A percentile compares a stretch with the other conserved stretches of the same genome.
phyloP scores from a whole-genome alignment of 1,140 invertebrate species.

The Scylla paramamosain region DNA sequence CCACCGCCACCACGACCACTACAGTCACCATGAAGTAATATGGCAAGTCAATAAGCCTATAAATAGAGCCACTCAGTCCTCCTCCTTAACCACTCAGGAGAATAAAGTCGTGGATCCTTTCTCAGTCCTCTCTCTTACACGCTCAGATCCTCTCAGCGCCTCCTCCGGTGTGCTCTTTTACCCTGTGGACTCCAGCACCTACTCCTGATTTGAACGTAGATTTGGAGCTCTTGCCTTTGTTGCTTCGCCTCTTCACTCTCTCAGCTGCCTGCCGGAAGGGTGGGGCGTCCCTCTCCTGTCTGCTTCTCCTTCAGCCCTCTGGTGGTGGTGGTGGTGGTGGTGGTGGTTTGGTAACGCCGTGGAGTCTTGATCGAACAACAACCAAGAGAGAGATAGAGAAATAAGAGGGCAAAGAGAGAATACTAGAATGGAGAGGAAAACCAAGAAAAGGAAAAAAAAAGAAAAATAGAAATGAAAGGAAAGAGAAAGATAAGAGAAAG shows the following conservation, averaged over 20 bases:
- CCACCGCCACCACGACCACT: too few relatives aligned
- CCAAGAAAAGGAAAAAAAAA: too few relatives aligned
- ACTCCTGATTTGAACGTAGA: not conserved
- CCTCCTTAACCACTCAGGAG: not conserved
- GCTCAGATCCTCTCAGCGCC: too few relatives aligned
- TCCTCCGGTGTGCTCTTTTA: not conserved
- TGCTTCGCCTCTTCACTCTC: not conserved
- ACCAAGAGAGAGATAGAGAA: too few relatives aligned
- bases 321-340: too few relatives aligned
- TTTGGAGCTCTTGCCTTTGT: not conserved
- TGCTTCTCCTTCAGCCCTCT: not conserved
- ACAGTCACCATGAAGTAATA: too few relatives aligned
- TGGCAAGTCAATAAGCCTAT: not conserved
- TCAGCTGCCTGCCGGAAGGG: not conserved
- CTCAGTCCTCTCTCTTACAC: not conserved
- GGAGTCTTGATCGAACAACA: too few relatives aligned
- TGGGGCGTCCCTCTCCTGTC: not conserved
- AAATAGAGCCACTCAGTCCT: not conserved
- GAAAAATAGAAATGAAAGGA: too few relatives aligned
- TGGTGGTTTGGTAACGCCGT: not conserved
- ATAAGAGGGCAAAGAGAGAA: too few relatives aligned
- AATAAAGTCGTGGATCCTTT: not conserved
- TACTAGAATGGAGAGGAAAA: too few relatives aligned
- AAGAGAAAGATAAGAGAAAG: too few relatives aligned
- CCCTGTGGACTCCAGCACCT: not conserved